Evolutionary conservation across 2,888 invertebrate species (phyloP).

Genomic region (Gibbula magus): DNA sequence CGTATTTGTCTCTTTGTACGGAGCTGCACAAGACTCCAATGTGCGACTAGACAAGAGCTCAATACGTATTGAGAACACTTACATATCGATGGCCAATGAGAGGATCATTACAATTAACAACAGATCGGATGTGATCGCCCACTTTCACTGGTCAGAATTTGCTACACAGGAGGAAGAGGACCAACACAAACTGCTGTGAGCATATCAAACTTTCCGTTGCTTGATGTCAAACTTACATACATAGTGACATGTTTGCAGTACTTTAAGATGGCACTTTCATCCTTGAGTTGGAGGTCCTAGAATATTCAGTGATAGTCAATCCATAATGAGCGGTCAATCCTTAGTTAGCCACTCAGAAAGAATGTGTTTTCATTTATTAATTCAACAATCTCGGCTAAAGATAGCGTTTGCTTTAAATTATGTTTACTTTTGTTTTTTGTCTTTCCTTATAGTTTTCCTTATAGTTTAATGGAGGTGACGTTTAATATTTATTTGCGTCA

Average conservation of each 20-base stretch:
- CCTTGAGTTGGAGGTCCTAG: neutral
- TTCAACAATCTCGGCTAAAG: no score
- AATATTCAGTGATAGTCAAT: no score
- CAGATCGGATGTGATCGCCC: conserved; percentile 73
- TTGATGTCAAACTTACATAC: neutral
- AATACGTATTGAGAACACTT: conserved; percentile 74
- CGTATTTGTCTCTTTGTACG: conserved; percentile 71
- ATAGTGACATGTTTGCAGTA: neutral
- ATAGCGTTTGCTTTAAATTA: no score
- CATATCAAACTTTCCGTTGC: neutral
- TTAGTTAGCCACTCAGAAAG: no score
- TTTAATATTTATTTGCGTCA: no score
- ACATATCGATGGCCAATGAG: conserved; percentile 74
- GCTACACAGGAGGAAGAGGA: conserved; percentile 74
- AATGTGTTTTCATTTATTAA: no score
- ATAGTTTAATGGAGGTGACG: no score
- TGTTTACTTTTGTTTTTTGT: no score
- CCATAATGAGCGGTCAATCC: no score
- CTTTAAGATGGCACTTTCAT: neutral
- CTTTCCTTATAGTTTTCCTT: no score
- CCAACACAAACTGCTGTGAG: conserved; percentile 67
- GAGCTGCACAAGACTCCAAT: conserved; percentile 72
- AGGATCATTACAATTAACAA: conserved; percentile 72
- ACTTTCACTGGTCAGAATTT: conserved; percentile 74
- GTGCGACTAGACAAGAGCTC: conserved; percentile 74